Conservation (phyloP, 2,888 invertebrate species). For the Minunthozetes semirufus region DNA sequence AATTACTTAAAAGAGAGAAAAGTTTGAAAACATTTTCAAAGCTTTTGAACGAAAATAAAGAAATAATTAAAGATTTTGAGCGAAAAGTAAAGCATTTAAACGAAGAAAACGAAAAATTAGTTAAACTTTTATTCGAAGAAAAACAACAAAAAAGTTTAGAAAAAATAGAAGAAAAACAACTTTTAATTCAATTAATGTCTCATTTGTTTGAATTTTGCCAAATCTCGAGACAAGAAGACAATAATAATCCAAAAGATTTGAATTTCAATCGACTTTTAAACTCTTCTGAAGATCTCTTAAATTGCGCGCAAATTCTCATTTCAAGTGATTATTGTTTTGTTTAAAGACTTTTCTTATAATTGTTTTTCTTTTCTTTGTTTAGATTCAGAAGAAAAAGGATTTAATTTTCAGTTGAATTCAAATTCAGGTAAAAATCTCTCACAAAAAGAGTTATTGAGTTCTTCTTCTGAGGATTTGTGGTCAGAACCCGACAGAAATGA, state of each 20-base stretch:
- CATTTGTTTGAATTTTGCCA: conserved; percentile 13
- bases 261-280: neutral
- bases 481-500: conserved; percentile 31
- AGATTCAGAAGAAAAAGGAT: neutral
- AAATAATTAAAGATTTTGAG: neutral
- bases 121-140: neutral
- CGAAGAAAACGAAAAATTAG: neutral
- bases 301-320: conserved; percentile 7
- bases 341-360: neutral
- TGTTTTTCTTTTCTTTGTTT: too few species aligned
- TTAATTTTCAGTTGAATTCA: neutral
- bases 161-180: neutral
- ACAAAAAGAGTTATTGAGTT: neutral
- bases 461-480: conserved; percentile 20
- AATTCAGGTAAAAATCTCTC: neutral
- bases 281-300: conserved; percentile 26
- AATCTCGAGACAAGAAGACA: neutral
- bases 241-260: neutral
- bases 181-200: conserved; percentile 7
- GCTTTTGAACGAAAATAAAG: too few species aligned
- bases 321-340: neutral
- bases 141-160: neutral
- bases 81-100: neutral
- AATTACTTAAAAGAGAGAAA: neutral
- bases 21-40: neutral